Conservation (phyloP, 2,797 vertebrate species). For the Dendrocincla tyrannina region DNA sequence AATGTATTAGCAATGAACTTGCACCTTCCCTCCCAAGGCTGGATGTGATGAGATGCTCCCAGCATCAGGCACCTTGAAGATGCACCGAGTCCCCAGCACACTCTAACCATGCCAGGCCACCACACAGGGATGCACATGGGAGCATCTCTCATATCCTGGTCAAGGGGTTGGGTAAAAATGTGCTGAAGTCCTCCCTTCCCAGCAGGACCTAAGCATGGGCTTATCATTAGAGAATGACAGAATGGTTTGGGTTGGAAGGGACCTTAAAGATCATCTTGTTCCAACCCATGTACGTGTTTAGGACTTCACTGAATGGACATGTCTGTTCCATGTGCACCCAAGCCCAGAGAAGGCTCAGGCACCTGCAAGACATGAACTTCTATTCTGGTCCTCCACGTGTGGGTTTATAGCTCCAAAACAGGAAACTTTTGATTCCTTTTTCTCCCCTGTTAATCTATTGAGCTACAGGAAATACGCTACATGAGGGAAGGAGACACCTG, state of each 20-base stretch:
- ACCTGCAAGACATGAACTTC: background rate
- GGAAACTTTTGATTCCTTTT: slow-evolving; percentile 26
- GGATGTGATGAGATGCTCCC: background rate
- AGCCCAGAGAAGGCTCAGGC: background rate
- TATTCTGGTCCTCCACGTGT: background rate
- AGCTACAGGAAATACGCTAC: background rate
- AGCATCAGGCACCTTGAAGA: background rate
- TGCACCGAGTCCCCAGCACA: accelerated
- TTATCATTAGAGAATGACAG: background rate
- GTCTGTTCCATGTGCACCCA: background rate
- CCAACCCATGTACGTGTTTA: background rate
- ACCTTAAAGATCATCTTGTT: background rate
- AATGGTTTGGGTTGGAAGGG: background rate
- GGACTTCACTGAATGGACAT: background rate
- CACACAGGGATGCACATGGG: background rate
- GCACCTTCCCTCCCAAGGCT: background rate
- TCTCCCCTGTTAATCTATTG: background rate
- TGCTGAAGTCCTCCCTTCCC: background rate
- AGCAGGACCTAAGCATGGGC: background rate
- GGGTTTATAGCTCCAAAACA: slow-evolving; percentile 12
- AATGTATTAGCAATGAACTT: background rate
- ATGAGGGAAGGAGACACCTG: background rate
- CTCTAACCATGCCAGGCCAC: background rate
- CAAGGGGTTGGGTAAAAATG: background rate
- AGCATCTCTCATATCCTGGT: background rate